A percentile compares a stretch with the other conserved stretches of the same genome.
Evolutionary conservation across 2,113 vertebrate genomes (phyloP).

Genomic region (Petaurus breviceps): DNA sequence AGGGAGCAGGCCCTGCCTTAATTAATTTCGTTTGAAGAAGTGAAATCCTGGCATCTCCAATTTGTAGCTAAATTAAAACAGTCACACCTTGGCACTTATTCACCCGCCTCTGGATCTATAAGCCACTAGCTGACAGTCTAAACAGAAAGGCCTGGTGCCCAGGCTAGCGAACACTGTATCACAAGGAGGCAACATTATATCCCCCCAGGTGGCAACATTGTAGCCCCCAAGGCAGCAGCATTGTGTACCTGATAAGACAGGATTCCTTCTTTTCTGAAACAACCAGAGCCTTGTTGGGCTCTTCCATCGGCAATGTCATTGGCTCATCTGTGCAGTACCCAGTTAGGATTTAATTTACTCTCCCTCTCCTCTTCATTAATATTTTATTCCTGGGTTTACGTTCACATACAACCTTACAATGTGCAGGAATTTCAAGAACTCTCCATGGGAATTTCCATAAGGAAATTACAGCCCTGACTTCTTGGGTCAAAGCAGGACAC

Average conservation of each 20-base stretch:
- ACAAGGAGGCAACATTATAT: background rate
- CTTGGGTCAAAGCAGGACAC: no score
- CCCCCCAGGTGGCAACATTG: no score
- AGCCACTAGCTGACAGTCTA: background rate
- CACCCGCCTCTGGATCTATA: background rate
- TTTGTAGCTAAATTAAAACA: background rate
- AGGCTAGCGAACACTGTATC: background rate
- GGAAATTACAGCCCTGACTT: no score
- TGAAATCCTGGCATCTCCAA: background rate
- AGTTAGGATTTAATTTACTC: background rate
- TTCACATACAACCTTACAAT: background rate
- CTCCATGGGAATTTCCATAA: background rate
- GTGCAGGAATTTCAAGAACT: background rate
- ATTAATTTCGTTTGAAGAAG: background rate
- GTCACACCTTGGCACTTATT: background rate
- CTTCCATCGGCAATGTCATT: background rate
- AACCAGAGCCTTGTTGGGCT: background rate
- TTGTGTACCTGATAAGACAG: background rate
- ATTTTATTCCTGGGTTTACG: background rate
- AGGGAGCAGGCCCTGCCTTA: background rate
- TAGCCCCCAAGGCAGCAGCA: no score
- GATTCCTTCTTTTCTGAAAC: no score
- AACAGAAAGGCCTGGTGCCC: fast-evolving
- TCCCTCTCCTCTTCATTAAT: background rate
- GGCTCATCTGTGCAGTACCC: no score